Evolutionary conservation across 2,113 vertebrate species (phyloP).

Genomic region (Cricetomys ansorgei): DNA sequence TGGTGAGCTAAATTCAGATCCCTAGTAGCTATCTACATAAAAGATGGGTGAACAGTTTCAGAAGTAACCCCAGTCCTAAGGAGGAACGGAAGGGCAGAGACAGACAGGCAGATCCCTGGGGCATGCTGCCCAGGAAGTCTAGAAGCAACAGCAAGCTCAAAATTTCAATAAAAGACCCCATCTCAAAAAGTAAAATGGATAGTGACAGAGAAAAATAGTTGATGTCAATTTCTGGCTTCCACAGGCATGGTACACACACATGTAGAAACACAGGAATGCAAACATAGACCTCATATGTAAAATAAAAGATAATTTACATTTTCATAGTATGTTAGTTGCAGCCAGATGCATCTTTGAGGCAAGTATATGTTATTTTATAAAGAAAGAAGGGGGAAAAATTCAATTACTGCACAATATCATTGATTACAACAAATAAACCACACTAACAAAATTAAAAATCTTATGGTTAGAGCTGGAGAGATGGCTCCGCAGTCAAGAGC

Average conservation of each 20-base stretch:
- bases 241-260: background rate
- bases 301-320: background rate
- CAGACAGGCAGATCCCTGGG: background rate
- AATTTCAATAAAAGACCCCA: background rate
- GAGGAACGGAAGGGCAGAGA: background rate
- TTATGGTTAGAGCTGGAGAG: background rate
- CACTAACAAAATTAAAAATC: background rate
- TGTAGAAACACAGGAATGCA: background rate
- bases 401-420: background rate
- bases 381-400: background rate
- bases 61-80: background rate
- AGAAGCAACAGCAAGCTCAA: background rate
- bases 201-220: background rate
- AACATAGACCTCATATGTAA: background rate
- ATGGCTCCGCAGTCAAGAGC: no score
- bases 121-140: background rate
- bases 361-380: background rate
- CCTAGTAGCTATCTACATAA: background rate
- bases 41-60: background rate
- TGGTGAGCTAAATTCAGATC: background rate
- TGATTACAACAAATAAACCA: background rate
- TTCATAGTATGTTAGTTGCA: background rate
- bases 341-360: background rate
- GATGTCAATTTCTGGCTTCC: background rate
- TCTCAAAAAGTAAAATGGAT: background rate